phyloP scores from a whole-genome alignment of 2,888 invertebrate species.

The Parnassius smintheus region DNA sequence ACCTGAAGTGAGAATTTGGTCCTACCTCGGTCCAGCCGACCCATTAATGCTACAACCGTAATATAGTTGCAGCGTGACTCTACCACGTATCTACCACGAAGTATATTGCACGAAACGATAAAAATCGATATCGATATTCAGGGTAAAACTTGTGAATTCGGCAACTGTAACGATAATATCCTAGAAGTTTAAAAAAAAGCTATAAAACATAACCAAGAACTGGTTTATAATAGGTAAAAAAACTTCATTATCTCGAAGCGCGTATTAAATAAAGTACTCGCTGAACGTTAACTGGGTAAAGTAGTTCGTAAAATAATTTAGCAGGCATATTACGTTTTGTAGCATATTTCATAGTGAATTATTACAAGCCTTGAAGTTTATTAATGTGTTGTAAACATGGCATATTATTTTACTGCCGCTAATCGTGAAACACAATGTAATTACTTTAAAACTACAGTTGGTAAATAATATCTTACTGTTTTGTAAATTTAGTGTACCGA shows the following conservation, averaged over 20 bases:
- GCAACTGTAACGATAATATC: too few relatives aligned
- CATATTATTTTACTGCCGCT: slow-evolving; percentile 26
- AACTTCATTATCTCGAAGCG: background rate
- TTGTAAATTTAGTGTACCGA: slow-evolving; percentile 1
- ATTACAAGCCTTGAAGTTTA: slow-evolving; percentile 27
- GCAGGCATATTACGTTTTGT: slow-evolving; percentile 14
- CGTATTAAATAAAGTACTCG: slow-evolving; percentile 11
- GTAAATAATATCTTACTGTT: slow-evolving; percentile 22
- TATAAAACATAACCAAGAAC: too few relatives aligned
- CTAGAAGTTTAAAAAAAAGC: too few relatives aligned
- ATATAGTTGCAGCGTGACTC: too few relatives aligned
- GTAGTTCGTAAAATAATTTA: slow-evolving; percentile 25
- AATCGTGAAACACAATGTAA: slow-evolving; percentile 24
- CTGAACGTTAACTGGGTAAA: slow-evolving; percentile 23
- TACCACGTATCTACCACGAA: too few relatives aligned
- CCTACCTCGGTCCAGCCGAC: too few relatives aligned
- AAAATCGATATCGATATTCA: too few relatives aligned
- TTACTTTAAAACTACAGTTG: slow-evolving; percentile 23
- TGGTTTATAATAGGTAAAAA: too few relatives aligned
- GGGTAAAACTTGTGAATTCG: too few relatives aligned
- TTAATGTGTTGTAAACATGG: slow-evolving; percentile 28
- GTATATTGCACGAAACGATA: too few relatives aligned
- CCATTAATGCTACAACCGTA: too few relatives aligned
- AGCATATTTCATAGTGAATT: slow-evolving; percentile 26
- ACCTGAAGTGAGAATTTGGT: too few relatives aligned